Evolutionary conservation across 1,140 invertebrate genomes (phyloP).

Genomic region (Zaprionus tsacasi): DNA sequence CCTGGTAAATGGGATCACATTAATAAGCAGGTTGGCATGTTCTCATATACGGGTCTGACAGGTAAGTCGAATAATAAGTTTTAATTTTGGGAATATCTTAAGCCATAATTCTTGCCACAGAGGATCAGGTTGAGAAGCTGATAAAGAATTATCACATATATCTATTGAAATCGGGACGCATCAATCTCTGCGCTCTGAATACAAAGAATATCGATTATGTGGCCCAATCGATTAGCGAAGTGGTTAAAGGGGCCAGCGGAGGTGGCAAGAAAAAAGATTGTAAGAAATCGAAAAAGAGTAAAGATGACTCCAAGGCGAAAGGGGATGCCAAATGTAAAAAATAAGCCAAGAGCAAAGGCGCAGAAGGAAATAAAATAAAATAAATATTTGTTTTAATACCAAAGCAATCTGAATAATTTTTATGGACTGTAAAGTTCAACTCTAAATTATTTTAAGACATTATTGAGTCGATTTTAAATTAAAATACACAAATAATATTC

Average conservation of each 20-base stretch:
- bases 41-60: slow-evolving; percentile 98
- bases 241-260: slow-evolving; percentile 88
- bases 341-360: neutral
- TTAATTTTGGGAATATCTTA: neutral
- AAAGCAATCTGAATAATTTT: no score
- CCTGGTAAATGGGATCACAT: slow-evolving; percentile 96
- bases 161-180: slow-evolving; percentile 98
- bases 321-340: neutral
- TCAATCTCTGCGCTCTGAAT: slow-evolving; percentile 97
- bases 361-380: no score
- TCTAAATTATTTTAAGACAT: no score
- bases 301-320: neutral
- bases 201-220: slow-evolving; percentile 97
- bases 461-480: no score
- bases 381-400: no score
- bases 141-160: slow-evolving; percentile 79
- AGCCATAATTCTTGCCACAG: neutral
- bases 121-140: slow-evolving; percentile 21
- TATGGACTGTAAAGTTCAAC: no score
- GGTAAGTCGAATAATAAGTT: slow-evolving; percentile 43
- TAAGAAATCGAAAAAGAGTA: neutral
- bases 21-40: slow-evolving; percentile 99
- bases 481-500: no score
- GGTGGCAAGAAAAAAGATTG: neutral
- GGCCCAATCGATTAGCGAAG: slow-evolving; percentile 93